These are phyloP conservation scores for Lethenteron reissneri DNA, from an alignment of 2,113 vertebrate genomes.

Conservation along the genomic window DNA sequence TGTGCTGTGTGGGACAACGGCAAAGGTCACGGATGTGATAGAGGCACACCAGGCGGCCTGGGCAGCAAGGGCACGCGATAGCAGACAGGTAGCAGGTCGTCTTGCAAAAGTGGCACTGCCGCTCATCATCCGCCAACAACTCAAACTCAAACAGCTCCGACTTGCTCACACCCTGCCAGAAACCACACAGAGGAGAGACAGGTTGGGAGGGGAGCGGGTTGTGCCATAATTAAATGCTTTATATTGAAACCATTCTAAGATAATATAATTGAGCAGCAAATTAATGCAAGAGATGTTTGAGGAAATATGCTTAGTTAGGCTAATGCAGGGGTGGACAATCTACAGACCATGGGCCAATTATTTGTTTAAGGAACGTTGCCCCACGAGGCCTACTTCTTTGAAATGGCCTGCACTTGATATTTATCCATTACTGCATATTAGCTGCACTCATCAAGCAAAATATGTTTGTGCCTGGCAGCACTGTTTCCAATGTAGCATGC, in stretches of 20 bases:
- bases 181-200: constrained; percentile 2
- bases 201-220: no score
- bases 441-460: no score
- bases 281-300: not conserved
- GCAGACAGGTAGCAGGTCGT: constrained; percentile 94
- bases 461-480: no score
- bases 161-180: constrained; percentile 42
- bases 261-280: not conserved
- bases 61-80: constrained; percentile 49
- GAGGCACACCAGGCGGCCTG: constrained; percentile 54
- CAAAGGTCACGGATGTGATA: constrained; percentile 54
- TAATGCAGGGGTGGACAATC: not conserved
- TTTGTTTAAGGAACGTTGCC: no score
- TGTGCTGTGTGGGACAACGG: constrained; percentile 42
- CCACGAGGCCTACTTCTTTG: no score
- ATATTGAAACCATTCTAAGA: not conserved
- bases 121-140: constrained; percentile 70
- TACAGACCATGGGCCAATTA: not conserved
- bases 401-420: no score
- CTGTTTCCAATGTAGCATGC: no score
- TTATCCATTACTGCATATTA: no score
- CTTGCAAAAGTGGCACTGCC: constrained; percentile 73
- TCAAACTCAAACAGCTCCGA: constrained; percentile 46
- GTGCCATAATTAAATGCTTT: not conserved
- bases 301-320: not conserved